Conservation (phyloP, 2,888 invertebrate genomes). For the Crepidodera aurea region DNA sequence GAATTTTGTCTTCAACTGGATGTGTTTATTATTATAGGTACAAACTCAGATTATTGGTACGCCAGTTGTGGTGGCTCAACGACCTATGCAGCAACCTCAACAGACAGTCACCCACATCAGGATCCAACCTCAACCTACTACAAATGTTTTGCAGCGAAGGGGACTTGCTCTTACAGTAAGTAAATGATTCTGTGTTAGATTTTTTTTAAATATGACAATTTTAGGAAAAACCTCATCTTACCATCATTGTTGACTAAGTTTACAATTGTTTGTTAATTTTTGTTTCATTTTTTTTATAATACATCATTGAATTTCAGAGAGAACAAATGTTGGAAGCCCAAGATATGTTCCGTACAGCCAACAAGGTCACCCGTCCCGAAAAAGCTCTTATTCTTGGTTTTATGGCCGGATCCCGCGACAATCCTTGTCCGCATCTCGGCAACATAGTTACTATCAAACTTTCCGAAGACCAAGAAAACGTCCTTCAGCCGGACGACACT, state of each 20-base stretch:
- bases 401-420: slow-evolving; percentile 98
- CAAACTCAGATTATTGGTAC: slow-evolving; percentile 62
- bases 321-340: slow-evolving; percentile 97
- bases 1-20: too few relatives aligned
- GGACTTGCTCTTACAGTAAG: slow-evolving; percentile 76
- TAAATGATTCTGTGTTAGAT: slow-evolving; percentile 10
- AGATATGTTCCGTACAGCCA: slow-evolving; percentile 96
- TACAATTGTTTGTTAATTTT: background rate
- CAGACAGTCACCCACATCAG: slow-evolving; percentile 65
- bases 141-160: slow-evolving; percentile 67
- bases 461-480: slow-evolving; percentile 89
- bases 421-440: slow-evolving; percentile 96
- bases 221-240: background rate
- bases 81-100: slow-evolving; percentile 57
- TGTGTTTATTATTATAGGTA: slow-evolving; percentile 19
- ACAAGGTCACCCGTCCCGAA: slow-evolving; percentile 94
- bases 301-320: slow-evolving; percentile 68
- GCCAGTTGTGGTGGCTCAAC: slow-evolving; percentile 63
- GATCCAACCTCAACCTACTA: slow-evolving; percentile 64
- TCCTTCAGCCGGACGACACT: slow-evolving; percentile 85
- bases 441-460: slow-evolving; percentile 96
- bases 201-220: background rate
- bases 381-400: slow-evolving; percentile 97
- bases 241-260: too few relatives aligned
- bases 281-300: background rate